A percentile compares a stretch with the other conserved stretches of the same genome.
Conservation (phyloP, 2,888 invertebrate species). For the Tinea semifulvella region DNA sequence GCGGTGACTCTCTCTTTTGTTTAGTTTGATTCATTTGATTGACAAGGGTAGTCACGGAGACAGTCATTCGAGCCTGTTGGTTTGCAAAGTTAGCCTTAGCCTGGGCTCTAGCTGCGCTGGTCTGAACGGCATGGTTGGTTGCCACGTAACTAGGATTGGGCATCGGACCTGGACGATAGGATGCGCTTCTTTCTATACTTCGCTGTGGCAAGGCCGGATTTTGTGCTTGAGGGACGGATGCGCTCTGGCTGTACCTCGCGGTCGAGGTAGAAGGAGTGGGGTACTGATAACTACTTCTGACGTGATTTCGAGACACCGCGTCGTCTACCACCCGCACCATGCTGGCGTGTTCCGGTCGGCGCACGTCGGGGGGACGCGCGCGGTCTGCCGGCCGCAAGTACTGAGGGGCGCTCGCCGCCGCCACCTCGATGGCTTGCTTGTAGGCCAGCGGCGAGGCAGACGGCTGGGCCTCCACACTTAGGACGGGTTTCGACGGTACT, state of each 20-base stretch:
- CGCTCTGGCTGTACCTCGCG: constrained; percentile 36
- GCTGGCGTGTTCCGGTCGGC: constrained; percentile 39
- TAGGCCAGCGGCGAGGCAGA: constrained; percentile 21
- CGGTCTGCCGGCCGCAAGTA: constrained; percentile 45
- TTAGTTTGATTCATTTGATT: constrained; percentile 59
- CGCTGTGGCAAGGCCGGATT: constrained; percentile 32
- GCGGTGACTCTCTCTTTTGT: constrained; percentile 78
- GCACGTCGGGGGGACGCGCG: constrained; percentile 33
- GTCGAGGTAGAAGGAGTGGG: constrained; percentile 46
- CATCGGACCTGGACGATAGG: constrained; percentile 19
- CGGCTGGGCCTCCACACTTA: constrained; percentile 44
- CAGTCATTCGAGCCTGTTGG: constrained; percentile 56
- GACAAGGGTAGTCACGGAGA: constrained; percentile 56
- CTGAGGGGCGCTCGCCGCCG: constrained; percentile 38
- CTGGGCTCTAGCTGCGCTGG: constrained; percentile 42
- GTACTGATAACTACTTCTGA: constrained; percentile 41
- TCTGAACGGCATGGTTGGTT: constrained; percentile 33
- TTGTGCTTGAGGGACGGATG: constrained; percentile 35
- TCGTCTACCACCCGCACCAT: constrained; percentile 25
- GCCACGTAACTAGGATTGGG: constrained; percentile 47
- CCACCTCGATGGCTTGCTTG: constrained; percentile 16
- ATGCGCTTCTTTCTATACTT: constrained; percentile 28
- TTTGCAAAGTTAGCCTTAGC: constrained; percentile 47
- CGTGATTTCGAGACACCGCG: constrained; percentile 11
- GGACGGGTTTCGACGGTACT: constrained; percentile 37